These are phyloP conservation scores for Laothoe populi DNA, from an alignment of 2,888 invertebrate species.

Conservation along the genomic window DNA sequence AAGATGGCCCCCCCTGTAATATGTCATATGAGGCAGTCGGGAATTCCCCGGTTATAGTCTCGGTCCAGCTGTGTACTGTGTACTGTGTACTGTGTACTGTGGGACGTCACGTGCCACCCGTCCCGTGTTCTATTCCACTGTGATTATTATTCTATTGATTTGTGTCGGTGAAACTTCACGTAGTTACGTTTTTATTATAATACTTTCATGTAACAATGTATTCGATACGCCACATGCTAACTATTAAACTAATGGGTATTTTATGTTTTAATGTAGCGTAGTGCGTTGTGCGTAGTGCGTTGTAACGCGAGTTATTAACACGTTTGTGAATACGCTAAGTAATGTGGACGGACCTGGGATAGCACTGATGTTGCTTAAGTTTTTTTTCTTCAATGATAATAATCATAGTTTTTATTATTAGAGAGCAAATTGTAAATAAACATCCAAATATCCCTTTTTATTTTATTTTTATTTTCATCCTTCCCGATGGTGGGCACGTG, in stretches of 20 bases:
- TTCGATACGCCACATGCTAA: constrained; percentile 46
- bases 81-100: constrained; percentile 25
- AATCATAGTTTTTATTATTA: constrained; percentile 81
- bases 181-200: constrained; percentile 32
- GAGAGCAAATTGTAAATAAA: constrained; percentile 83
- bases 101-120: constrained; percentile 24
- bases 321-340: constrained; percentile 67
- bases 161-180: constrained; percentile 59
- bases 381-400: constrained; percentile 79
- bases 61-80: constrained; percentile 19
- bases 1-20: too few species aligned
- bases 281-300: too few species aligned
- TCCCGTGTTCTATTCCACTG: constrained; percentile 51
- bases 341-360: constrained; percentile 73
- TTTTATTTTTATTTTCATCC: constrained; percentile 77
- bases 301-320: constrained; percentile 71
- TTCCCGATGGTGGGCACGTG: constrained; percentile 38
- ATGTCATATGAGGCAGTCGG: not conserved
- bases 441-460: constrained; percentile 82
- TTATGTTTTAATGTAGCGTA: constrained; percentile 74
- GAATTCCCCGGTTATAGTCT: not conserved
- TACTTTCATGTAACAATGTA: constrained; percentile 33
- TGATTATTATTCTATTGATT: constrained; percentile 54
- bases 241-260: constrained; percentile 74
- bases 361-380: constrained; percentile 74